Evolutionary conservation across 2,113 vertebrate species (phyloP).

Genomic region (Penelope pileata): DNA sequence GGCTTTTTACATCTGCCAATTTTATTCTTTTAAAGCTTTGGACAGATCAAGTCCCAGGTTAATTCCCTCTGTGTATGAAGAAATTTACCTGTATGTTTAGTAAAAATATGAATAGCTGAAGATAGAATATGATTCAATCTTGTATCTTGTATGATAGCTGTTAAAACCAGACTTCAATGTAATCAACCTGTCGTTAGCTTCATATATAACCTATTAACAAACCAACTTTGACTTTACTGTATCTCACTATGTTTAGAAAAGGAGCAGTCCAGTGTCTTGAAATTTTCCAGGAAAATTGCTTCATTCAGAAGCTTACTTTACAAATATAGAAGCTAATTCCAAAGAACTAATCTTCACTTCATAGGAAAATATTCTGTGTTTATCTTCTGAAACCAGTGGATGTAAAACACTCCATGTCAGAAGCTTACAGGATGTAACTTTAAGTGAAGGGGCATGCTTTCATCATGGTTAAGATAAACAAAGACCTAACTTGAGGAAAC

Average conservation of each 20-base stretch:
- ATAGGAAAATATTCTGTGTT: slow-evolving; percentile 64
- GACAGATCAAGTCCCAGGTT: neutral
- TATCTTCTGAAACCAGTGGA: slow-evolving; percentile 56
- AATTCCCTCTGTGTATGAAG: neutral
- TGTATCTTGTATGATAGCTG: neutral
- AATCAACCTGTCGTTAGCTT: slow-evolving; percentile 23
- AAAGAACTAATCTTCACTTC: slow-evolving; percentile 44
- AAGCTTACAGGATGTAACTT: slow-evolving; percentile 5
- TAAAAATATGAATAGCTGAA: neutral
- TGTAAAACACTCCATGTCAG: slow-evolving; percentile 42
- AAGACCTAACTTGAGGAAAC: slow-evolving; percentile 61
- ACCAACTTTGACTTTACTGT: neutral
- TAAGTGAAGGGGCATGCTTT: slow-evolving; percentile 48
- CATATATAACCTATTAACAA: neutral
- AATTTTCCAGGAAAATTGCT: neutral
- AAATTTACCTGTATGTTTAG: neutral
- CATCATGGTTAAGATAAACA: slow-evolving; percentile 70
- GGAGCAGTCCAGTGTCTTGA: neutral
- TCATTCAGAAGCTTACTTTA: neutral
- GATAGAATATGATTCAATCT: neutral
- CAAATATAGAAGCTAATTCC: slow-evolving; percentile 64
- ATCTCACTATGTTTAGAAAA: slow-evolving; percentile 59
- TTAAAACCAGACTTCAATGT: slow-evolving; percentile 12
- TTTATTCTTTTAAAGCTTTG: neutral
- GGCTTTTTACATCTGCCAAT: neutral